phyloP scores from a whole-genome alignment of 2,888 invertebrate species.

The Halictus ligatus region DNA sequence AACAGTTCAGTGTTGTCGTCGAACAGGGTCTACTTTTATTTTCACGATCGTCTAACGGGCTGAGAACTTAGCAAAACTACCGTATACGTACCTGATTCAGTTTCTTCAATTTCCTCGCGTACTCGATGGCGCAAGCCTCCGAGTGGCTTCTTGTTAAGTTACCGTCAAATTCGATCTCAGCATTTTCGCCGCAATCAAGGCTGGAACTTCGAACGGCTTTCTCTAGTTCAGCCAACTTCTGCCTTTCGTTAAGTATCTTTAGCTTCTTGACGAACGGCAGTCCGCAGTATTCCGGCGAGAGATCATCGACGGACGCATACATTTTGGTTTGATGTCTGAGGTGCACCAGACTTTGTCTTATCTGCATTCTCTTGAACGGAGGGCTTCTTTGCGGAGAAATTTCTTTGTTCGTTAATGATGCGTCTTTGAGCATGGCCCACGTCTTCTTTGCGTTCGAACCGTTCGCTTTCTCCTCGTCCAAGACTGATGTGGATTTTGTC shows the following conservation, averaged over 20 bases:
- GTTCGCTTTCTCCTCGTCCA: constrained; percentile 50
- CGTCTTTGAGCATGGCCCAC: constrained; percentile 92
- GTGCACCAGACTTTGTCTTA: constrained; percentile 78
- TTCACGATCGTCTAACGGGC: neutral
- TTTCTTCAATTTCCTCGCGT: constrained; percentile 81
- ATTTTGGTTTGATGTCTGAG: constrained; percentile 86
- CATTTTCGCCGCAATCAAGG: constrained; percentile 89
- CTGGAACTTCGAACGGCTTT: constrained; percentile 92
- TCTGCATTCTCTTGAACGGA: constrained; percentile 67
- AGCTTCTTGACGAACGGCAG: constrained; percentile 95
- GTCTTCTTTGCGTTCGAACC: constrained; percentile 87
- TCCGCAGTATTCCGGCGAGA: constrained; percentile 94
- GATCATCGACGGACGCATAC: constrained; percentile 93
- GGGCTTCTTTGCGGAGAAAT: constrained; percentile 74
- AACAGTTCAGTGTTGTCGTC: neutral
- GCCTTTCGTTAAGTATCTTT: constrained; percentile 94
- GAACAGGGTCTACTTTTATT: neutral
- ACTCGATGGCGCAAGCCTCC: constrained; percentile 92
- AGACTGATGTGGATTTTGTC: constrained; percentile 20
- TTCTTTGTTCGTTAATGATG: constrained; percentile 82
- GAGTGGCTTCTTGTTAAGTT: constrained; percentile 91
- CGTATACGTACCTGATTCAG: constrained; percentile 77
- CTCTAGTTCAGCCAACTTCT: constrained; percentile 93
- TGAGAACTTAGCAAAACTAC: neutral
- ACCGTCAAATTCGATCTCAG: constrained; percentile 86